phyloP scores from a whole-genome alignment of 2,113 vertebrate species.

The Heterochromis multidens region DNA sequence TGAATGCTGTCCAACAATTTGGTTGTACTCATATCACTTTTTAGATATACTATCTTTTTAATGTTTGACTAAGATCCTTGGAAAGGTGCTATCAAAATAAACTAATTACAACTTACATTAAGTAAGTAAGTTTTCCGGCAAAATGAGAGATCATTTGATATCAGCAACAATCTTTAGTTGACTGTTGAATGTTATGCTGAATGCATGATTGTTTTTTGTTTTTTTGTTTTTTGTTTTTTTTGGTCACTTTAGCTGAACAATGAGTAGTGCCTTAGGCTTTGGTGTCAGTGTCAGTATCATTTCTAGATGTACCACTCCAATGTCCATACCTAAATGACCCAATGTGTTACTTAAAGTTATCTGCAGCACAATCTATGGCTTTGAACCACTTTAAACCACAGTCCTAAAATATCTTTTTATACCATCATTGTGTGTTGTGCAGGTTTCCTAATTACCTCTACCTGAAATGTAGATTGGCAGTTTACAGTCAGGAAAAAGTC shows the following conservation, averaged over 20 bases:
- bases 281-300: not conserved
- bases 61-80: not conserved
- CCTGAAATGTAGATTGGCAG: not conserved
- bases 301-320: too few species aligned
- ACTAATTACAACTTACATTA: not conserved
- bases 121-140: not conserved
- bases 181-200: not conserved
- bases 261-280: not conserved
- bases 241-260: not conserved
- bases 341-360: too few species aligned
- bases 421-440: too few species aligned
- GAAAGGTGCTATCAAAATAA: accelerated
- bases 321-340: too few species aligned
- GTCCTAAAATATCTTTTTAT: too few species aligned
- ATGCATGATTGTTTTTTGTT: not conserved
- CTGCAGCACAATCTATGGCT: too few species aligned
- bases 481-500: not conserved
- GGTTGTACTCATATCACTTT: not conserved
- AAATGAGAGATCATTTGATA: not conserved
- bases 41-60: not conserved
- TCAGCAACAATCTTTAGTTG: not conserved
- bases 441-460: too few species aligned
- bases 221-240: not conserved
- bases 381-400: too few species aligned
- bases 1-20: not conserved